Percentiles rank a stretch among this genome's conserved stretches.
phyloP scores from a whole-genome alignment of 2,797 vertebrate genomes.

The Rousettus madagascariensis region DNA sequence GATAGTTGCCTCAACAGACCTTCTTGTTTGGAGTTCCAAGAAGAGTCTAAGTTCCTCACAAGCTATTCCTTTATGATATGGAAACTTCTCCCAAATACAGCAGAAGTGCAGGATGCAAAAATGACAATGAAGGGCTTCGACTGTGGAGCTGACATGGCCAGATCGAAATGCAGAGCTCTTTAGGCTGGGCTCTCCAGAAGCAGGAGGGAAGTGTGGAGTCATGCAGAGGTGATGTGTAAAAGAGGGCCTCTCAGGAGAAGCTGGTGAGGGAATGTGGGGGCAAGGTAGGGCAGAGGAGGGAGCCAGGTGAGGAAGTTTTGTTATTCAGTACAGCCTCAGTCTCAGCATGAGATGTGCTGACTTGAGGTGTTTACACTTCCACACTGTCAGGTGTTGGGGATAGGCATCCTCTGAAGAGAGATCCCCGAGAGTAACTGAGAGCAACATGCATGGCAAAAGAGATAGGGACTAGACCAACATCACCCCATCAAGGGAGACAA shows the following conservation, averaged over 20 bases:
- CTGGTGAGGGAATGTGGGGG: too few species aligned
- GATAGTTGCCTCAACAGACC: not conserved
- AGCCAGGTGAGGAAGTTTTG: not conserved
- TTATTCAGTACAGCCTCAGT: not conserved
- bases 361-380: not conserved
- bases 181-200: not conserved
- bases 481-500: fast-evolving
- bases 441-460: not conserved
- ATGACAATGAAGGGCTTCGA: not conserved
- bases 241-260: not conserved
- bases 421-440: fast-evolving
- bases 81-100: not conserved
- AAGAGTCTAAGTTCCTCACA: not conserved
- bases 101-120: not conserved
- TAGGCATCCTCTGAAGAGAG: not conserved
- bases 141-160: not conserved
- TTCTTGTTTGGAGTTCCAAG: not conserved
- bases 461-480: fast-evolving
- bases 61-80: not conserved
- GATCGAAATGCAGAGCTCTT: not conserved
- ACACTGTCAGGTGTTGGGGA: not conserved
- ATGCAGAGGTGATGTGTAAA: too few species aligned
- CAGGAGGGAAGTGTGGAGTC: not conserved
- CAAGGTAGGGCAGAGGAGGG: not conserved
- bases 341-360: not conserved